Conservation (phyloP, 2,888 invertebrate species). For the Branchellion lobata region DNA sequence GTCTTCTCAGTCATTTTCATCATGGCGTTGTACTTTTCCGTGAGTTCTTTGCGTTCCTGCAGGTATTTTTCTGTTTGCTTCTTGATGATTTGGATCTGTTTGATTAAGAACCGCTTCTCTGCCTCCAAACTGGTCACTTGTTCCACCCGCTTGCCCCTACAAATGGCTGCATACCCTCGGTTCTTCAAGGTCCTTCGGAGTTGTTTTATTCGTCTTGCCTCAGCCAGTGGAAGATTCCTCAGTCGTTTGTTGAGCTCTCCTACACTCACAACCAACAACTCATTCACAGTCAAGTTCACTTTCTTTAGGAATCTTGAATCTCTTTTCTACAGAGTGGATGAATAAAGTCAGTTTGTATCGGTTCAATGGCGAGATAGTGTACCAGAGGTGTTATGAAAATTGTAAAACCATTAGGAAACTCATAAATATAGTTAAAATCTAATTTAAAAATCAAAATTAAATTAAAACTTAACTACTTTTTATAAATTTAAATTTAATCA, state of each 20-base stretch:
- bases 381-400: no score
- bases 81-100: slow-evolving; percentile 9
- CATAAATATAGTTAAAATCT: no score
- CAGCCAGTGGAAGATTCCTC: not conserved
- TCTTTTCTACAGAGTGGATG: not conserved
- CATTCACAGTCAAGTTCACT: slow-evolving; percentile 11
- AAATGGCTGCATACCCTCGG: slow-evolving; percentile 37
- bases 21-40: not conserved
- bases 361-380: no score
- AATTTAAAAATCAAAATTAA: no score
- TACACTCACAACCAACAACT: not conserved
- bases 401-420: no score
- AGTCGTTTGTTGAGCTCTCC: slow-evolving; percentile 21
- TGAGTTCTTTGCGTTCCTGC: not conserved
- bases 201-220: slow-evolving; percentile 24
- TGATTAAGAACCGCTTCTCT: not conserved
- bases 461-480: no score
- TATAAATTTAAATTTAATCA: not conserved
- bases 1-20: not conserved
- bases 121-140: not conserved
- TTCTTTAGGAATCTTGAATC: slow-evolving; percentile 2
- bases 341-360: not conserved
- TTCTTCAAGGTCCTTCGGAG: slow-evolving; percentile 32
- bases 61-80: not conserved
- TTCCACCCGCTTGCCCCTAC: slow-evolving; percentile 36